Evolutionary conservation across 2,113 vertebrate genomes (phyloP).

Genomic region (Pholis gunnellus): DNA sequence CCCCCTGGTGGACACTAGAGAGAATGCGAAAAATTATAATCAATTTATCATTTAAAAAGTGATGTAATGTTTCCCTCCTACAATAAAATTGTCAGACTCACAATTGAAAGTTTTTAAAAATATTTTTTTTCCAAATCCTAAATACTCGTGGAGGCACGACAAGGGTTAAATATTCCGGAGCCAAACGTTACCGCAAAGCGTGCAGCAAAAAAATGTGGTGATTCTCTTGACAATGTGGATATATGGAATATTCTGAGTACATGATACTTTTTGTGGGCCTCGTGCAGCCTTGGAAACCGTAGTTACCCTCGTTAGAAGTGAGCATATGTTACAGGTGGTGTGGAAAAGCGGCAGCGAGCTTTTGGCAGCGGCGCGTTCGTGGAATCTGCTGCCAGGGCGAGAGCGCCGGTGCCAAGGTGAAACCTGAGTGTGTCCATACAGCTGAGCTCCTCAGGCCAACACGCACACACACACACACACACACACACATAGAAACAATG

Average conservation of each 20-base stretch:
- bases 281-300: conserved; percentile 63
- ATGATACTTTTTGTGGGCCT: conserved; percentile 63
- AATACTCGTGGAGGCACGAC: conserved; percentile 22
- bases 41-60: neutral
- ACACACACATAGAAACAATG: conserved; percentile 28
- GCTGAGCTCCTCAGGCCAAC: conserved; percentile 59
- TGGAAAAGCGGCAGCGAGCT: conserved; percentile 67
- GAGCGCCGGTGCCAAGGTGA: conserved; percentile 73
- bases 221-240: conserved; percentile 42
- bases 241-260: conserved; percentile 47
- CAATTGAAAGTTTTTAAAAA: neutral
- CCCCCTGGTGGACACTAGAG: too few species aligned
- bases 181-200: conserved; percentile 41
- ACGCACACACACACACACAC: conserved; percentile 41
- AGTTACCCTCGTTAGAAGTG: conserved; percentile 68
- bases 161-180: conserved; percentile 19
- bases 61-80: neutral
- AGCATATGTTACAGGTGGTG: conserved; percentile 82
- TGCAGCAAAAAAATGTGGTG: conserved; percentile 33
- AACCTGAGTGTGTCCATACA: conserved; percentile 70
- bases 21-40: too few species aligned
- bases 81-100: neutral
- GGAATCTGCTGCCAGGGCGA: conserved; percentile 73
- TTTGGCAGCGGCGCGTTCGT: conserved; percentile 52
- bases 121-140: conserved; percentile 12